Evolutionary conservation across 2,888 invertebrate genomes (phyloP), one percentile per base, ranked within the genome.

Genomic region (Mesopsocus fuscifrons): DNA sequence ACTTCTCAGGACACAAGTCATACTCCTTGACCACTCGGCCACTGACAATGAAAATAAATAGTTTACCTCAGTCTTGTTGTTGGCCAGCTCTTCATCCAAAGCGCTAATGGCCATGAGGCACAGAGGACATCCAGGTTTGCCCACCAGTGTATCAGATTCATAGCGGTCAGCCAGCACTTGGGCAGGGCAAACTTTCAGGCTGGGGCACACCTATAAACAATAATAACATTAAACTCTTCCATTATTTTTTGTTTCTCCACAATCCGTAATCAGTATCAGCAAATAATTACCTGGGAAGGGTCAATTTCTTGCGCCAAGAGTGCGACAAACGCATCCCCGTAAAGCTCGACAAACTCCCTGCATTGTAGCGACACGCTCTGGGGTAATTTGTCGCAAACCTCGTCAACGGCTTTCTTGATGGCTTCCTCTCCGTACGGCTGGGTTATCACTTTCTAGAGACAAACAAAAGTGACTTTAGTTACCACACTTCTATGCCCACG

Each of bases 41-140:
- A n/a, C n/a, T n/a, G n/a, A n/a, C n/a, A n/a, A n/a, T n/a, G n/a
- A n/a, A n/a, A n/a, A n/a, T 83, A 57, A 5, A 61, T 54, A 42
- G 52, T 55, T 55, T 59, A 80, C 81, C 71, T 81, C 78, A 22
- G 80, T 81, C 54, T 71, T 77, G 52, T 84, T 74, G 48, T 74
- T 67, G 54, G 77, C 73, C 9, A 88, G 68, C 59, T 73, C 67
- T 26, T 70, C 62, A 54, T 83, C 77, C n/a, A 88, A 61, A 59
- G 83, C 73, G 45, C 74, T 69, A 0, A 89, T 72, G 3, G 83
- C 83, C 57, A 87, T 77, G 46, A 89, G 66, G 54, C 92, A 92
- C 6, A 91, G 62, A 1, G 84, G 79, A 55, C 91, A 88, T 52
- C 73, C 77, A 15, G 73, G 69, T 51, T 77, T 75, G 41, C 74